Evolutionary conservation across 1,140 invertebrate species (phyloP), one percentile per base, ranked within the genome.

Genomic region (Episyrphus balteatus): DNA sequence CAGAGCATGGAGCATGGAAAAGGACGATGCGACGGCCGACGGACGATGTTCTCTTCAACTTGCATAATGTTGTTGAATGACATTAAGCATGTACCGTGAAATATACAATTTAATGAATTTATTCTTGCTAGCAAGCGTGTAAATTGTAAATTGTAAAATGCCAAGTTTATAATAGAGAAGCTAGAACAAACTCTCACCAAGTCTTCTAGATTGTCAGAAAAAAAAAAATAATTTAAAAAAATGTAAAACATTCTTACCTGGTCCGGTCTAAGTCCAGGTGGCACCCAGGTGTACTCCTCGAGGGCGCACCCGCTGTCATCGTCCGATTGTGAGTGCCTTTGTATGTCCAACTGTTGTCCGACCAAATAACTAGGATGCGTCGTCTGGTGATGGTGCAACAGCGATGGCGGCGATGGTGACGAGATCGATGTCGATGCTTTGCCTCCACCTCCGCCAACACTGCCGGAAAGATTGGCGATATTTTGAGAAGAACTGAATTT

Each of bases 251-350:
- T 31, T 54, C 69, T 75, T 70, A 97, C 93, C 83, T 95, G 92
- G 73, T 97, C 92, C 11, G 93, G 92, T 70, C 92, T 82, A 5
- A 97, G 76, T 49, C 92, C 92, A 5, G 90, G 89, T 34, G 95
- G 95, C 40, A 97, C 90, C 94, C 94, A 98, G 1, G 92, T 93
- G 71, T 98, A 98, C 66, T 98, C 95, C 63, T 98, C 93, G 40
- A 98, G 74, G 6, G 92, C 92, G 66, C 93, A 98, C 9, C 94
- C 93, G 40, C 88, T 93, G 72, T 98, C 94, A 64, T 97, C 92
- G 70, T 97, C 93, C 40, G 88, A 92, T 58, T 94, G 92, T 3
- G 89, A 92, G 61, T 94, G 89, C 34, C 90, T 71, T 59, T 91
- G 87, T 51, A 84, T 84, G 62, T 89, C 79, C 37, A 72, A 74